phyloP scores from a whole-genome alignment of 2,888 invertebrate species.

The Adineta ricciae region DNA sequence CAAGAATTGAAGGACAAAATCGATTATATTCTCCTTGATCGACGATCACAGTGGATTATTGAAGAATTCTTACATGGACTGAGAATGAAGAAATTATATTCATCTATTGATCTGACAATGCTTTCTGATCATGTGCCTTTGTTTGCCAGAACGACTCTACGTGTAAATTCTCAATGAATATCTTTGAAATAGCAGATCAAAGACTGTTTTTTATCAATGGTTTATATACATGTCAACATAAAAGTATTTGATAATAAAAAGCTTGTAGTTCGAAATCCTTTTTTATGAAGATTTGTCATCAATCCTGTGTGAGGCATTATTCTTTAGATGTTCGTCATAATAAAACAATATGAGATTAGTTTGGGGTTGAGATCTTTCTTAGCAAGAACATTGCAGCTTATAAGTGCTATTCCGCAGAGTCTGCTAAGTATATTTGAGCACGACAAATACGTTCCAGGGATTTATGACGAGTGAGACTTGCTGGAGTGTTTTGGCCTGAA shows the following conservation, averaged over 20 bases:
- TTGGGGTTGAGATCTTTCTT: no score
- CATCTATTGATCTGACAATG: neutral
- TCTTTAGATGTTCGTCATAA: no score
- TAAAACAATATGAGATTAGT: no score
- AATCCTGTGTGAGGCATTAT: no score
- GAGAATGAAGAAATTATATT: neutral
- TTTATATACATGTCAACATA: no score
- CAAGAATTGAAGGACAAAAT: neutral
- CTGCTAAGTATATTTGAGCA: neutral
- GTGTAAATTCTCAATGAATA: neutral
- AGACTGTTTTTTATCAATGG: no score
- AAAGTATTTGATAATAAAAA: no score
- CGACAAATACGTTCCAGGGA: neutral
- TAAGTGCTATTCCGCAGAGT: no score
- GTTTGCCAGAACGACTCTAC: neutral
- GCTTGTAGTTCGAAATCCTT: no score
- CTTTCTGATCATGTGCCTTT: slow-evolving; percentile 8
- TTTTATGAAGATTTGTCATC: no score
- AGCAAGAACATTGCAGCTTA: no score
- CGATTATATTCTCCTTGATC: neutral
- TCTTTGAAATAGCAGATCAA: no score
- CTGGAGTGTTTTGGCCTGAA: neutral
- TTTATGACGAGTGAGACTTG: neutral
- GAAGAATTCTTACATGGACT: neutral
- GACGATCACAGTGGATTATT: neutral